A percentile compares a stretch with the other conserved stretches of the same genome.
phyloP scores from a whole-genome alignment of 2,888 invertebrate species.

The Drosophila macrospina region DNA sequence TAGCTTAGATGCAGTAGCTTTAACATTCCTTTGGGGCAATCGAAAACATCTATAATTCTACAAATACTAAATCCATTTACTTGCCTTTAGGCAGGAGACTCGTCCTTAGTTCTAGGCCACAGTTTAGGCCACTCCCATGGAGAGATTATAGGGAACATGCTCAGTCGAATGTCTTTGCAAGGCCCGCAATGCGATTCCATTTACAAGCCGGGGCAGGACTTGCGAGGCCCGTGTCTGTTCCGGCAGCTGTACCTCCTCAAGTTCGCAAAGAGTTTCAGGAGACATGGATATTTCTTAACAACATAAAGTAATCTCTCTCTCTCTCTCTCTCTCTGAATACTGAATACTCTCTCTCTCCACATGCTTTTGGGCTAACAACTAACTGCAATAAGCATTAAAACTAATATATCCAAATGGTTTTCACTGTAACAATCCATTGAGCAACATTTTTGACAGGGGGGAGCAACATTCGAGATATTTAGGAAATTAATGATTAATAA shows the following conservation, averaged over 20 bases:
- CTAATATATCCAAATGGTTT: background rate
- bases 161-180: background rate
- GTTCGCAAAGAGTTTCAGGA: constrained; percentile 89
- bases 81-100: constrained; percentile 5
- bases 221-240: background rate
- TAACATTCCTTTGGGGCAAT: background rate
- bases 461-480: too few species aligned
- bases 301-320: constrained; percentile 36
- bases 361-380: background rate
- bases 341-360: background rate
- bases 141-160: background rate
- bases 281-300: constrained; percentile 88
- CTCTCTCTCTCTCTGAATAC: too few species aligned
- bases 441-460: too few species aligned
- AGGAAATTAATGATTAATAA: too few species aligned
- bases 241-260: constrained; percentile 38
- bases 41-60: constrained; percentile 2
- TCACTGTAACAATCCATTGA: background rate
- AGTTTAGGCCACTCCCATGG: background rate
- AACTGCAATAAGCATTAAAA: background rate
- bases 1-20: background rate
- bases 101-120: background rate
- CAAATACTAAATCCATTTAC: constrained; percentile 24
- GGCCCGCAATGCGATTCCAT: background rate
- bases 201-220: background rate